Evolutionary conservation across 1,140 invertebrate genomes (phyloP), one percentile per base, ranked within the genome.

Genomic region (Druon quercuslanigerum): DNA sequence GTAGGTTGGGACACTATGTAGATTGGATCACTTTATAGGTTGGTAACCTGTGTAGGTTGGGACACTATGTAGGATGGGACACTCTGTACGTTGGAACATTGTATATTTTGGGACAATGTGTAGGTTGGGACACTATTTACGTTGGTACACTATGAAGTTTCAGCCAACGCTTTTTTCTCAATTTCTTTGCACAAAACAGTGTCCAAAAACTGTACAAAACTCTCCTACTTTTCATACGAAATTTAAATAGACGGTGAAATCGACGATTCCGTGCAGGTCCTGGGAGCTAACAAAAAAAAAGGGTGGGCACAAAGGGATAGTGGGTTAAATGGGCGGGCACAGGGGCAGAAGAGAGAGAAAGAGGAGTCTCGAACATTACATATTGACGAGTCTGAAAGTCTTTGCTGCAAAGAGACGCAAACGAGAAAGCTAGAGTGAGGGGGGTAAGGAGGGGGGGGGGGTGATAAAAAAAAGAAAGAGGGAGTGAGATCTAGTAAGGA

Each of bases 341-440:
- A 73, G 33, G 20, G 60, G 25, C 40, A 16, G 25, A 16, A 66
- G 5, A 66, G 25, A 14, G 25, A 40, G 25, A 40, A 6, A 33
- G 13, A 66, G 40, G 60, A 17, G 14, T 80, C 71, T 66, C 72
- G 84, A 82, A 74, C 83, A 87, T 89, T 88, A 87, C 84, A 83
- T 87, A 88, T 90, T 89, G 85, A 88, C 83, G 84, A 86, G 84
- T 86, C 77, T 76, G 72, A n/a, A 20, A 80, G 71, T 40, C 60
- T 66, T 66, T 6, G 57, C 57, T 66, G 56, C 52, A n/a, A 25
- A 72, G 72, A 76, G 50, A 72, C 17, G 71, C 40, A 56, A 50
- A 78, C 16, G 17, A 75, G 75, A 60, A 73, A 75, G 72, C 16
- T 76, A 50, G 16, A 72, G 46, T 57, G 51, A 17, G 14, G 50